phyloP scores from a whole-genome alignment of 2,797 vertebrate genomes.

The Prunella strophiata region DNA sequence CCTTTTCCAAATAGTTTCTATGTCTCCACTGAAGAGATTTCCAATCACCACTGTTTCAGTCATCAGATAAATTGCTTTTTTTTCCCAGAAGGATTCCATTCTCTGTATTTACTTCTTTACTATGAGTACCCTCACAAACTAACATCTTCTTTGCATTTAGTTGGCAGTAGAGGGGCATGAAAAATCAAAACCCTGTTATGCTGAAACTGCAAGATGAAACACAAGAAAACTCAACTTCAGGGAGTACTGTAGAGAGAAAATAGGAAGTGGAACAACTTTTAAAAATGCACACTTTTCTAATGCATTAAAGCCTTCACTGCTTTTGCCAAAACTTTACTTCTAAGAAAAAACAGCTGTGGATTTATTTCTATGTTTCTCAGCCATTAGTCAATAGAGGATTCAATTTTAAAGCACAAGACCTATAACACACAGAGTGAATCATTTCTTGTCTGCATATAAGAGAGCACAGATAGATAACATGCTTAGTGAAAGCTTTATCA shows the following conservation, averaged over 20 bases:
- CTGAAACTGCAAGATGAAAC: conserved; percentile 36
- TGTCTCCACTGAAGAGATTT: neutral
- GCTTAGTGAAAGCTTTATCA: conserved; percentile 80
- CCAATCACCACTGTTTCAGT: neutral
- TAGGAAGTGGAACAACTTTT: conserved; percentile 45
- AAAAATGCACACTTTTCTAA: conserved; percentile 44
- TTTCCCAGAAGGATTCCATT: neutral
- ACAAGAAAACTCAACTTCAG: conserved; percentile 14
- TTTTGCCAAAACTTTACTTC: conserved; percentile 54
- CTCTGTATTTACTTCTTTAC: neutral
- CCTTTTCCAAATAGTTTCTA: neutral
- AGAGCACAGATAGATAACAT: conserved; percentile 70
- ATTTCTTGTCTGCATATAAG: conserved; percentile 37
- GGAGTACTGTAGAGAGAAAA: conserved; percentile 14
- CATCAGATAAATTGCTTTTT: neutral
- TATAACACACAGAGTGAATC: conserved; percentile 35
- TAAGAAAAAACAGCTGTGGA: conserved; percentile 59
- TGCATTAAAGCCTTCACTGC: neutral
- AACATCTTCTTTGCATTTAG: neutral
- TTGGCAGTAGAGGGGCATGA: neutral
- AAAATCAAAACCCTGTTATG: conserved; percentile 17
- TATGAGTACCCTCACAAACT: neutral
- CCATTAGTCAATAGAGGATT: conserved; percentile 34
- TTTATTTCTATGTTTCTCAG: conserved; percentile 55
- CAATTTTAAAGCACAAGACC: conserved; percentile 34